Evolutionary conservation across 2,888 invertebrate species (phyloP).

Genomic region (Scaeva pyrastri): DNA sequence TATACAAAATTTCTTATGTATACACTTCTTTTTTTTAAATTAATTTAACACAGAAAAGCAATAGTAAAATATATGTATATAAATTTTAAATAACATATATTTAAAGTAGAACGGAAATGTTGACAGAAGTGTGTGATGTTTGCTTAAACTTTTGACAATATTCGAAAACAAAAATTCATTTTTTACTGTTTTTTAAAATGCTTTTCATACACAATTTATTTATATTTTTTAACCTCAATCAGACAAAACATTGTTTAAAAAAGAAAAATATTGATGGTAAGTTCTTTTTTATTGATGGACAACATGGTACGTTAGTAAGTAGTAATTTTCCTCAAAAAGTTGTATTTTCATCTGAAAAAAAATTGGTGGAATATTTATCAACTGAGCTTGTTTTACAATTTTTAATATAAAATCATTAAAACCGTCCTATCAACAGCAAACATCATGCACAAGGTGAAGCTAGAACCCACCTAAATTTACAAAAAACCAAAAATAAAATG

Average conservation of each 20-base stretch:
- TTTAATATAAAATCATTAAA: slow-evolving; percentile 34
- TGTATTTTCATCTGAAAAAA: too few species aligned
- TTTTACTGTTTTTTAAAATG: slow-evolving; percentile 1
- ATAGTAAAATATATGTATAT: slow-evolving; percentile 34
- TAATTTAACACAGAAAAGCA: slow-evolving; percentile 16
- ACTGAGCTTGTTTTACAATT: slow-evolving; percentile 43
- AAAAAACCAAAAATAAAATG: slow-evolving; percentile 58
- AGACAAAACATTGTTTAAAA: background rate
- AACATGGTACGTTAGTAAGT: too few species aligned
- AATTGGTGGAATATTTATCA: slow-evolving; percentile 11
- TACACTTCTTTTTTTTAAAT: background rate
- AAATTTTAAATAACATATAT: slow-evolving; percentile 45
- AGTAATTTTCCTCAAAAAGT: too few species aligned
- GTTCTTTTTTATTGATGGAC: too few species aligned
- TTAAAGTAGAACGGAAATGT: slow-evolving; percentile 41
- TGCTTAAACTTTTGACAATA: slow-evolving; percentile 69
- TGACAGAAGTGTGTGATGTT: slow-evolving; percentile 66
- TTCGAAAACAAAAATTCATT: background rate
- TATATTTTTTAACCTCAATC: background rate
- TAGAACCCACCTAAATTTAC: slow-evolving; percentile 74
- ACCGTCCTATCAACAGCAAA: slow-evolving; percentile 68
- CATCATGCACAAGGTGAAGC: slow-evolving; percentile 70
- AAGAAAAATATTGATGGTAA: background rate
- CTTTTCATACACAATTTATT: background rate
- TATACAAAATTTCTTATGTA: slow-evolving; percentile 37